phyloP scores from a whole-genome alignment of 1,140 invertebrate genomes.

The Paraescarpia echinospica region DNA sequence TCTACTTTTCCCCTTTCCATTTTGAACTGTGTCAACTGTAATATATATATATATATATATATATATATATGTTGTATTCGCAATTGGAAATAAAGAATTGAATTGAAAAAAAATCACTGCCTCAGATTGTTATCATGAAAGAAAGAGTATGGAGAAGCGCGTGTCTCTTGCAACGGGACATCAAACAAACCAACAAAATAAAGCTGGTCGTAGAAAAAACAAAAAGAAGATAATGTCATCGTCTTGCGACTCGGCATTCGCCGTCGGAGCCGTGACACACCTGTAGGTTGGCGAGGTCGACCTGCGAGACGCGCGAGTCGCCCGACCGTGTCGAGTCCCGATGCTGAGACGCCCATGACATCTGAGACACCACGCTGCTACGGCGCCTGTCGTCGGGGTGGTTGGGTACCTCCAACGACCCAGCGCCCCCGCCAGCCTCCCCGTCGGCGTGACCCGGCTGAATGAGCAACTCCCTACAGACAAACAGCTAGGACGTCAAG shows the following conservation, averaged over 20 bases:
- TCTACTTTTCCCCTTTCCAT: too few relatives aligned
- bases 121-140: too few relatives aligned
- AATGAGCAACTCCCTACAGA: neutral
- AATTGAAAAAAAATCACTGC: too few relatives aligned
- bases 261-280: neutral
- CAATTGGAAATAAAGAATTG: too few relatives aligned
- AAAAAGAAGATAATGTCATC: neutral
- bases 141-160: neutral
- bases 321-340: neutral
- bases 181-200: neutral
- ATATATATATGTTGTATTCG: too few relatives aligned
- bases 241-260: neutral
- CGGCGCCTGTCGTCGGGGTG: neutral
- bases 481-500: neutral
- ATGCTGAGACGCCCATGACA: neutral
- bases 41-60: too few relatives aligned
- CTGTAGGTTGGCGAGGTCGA: neutral
- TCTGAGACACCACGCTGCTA: neutral
- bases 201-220: neutral
- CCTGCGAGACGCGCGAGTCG: neutral
- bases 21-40: too few relatives aligned
- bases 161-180: neutral
- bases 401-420: neutral
- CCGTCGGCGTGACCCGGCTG: neutral
- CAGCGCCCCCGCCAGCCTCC: neutral